These are phyloP conservation scores for Anticlea derivata DNA, from an alignment of 2,888 invertebrate species.

Conservation along the genomic window DNA sequence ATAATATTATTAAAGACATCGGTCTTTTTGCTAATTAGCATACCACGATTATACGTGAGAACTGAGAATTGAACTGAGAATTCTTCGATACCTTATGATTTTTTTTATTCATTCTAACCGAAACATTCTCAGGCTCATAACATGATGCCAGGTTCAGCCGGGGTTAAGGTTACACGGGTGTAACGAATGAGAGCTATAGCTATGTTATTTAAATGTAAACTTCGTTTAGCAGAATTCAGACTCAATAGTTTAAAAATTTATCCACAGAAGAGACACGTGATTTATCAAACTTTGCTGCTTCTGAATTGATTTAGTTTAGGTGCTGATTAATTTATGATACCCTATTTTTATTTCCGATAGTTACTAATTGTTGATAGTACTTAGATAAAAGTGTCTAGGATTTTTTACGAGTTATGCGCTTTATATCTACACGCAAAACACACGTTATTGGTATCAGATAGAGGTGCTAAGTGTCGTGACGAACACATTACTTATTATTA, in stretches of 20 bases:
- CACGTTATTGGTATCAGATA: slow-evolving; percentile 10
- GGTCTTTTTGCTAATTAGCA: slow-evolving; percentile 3
- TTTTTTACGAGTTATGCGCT: background rate
- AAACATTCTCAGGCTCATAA: slow-evolving; percentile 12
- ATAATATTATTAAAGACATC: too few species aligned
- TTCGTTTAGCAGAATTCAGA: too few species aligned
- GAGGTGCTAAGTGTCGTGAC: background rate
- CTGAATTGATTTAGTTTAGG: background rate
- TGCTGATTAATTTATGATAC: background rate
- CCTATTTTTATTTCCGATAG: too few species aligned
- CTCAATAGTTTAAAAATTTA: too few species aligned
- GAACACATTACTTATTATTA: background rate
- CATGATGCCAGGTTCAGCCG: slow-evolving; percentile 1
- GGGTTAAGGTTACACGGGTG: slow-evolving; percentile 9
- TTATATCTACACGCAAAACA: background rate
- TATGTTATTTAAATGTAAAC: too few species aligned
- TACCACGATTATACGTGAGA: too few species aligned
- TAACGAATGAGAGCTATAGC: background rate
- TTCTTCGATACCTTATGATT: too few species aligned
- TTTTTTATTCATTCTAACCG: slow-evolving; percentile 5
- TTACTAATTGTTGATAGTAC: slow-evolving; percentile 1
- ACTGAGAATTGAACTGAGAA: too few species aligned
- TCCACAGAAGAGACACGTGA: background rate
- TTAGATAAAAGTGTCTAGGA: slow-evolving; percentile 15
- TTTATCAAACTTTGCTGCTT: background rate